Evolutionary conservation across 2,113 vertebrate genomes (phyloP), one percentile per base, ranked within the genome.

Genomic region (Pelobates fuscus): DNA sequence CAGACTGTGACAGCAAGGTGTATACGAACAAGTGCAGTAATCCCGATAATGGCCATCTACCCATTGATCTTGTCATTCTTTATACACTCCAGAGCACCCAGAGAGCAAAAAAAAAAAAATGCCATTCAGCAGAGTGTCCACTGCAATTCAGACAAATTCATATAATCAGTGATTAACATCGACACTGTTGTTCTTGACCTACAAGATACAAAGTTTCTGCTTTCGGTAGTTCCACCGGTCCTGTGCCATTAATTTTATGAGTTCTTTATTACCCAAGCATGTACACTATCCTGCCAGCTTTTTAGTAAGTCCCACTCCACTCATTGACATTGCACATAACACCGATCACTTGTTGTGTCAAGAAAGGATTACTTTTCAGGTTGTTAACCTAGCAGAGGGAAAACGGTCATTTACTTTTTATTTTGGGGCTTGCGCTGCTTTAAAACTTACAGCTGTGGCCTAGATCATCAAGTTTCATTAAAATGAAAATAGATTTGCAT

Each of bases 231-330:
- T 44, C 63, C 52, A 55, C n/a, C 44, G 44, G 44, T 18, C 17
- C 69, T 62, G 69, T 61, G 44, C 69, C 69, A 71, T 71, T 71
- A 71, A 62, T 71, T 71, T 49, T 71, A 61, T 52, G 25, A 29
- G 57, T 30, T 32, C n/a, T 69, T 62, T 43, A 62, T 61, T 61
- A 23, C 57, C 21, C 25, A 37, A 62, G 57, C 69, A 71, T 49
- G 69, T 29, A 32, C 41, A 8, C 12, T 71, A 49, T 49, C 43
- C 69, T 41, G 37, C 24, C n/a, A 27, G 57, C 55, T 61, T 30
- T 60, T 60, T 30, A 41, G 11, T 29, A 37, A 60, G 69, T 71
- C 69, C 69, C 69, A 21, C 25, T 26, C 59, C n/a, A 71, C 37
- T 25, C 57, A 61, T 62, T 71, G 69, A 71, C 69, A 71, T 62